phyloP scores from a whole-genome alignment of 2,888 invertebrate genomes.

The Thera obeliscata region DNA sequence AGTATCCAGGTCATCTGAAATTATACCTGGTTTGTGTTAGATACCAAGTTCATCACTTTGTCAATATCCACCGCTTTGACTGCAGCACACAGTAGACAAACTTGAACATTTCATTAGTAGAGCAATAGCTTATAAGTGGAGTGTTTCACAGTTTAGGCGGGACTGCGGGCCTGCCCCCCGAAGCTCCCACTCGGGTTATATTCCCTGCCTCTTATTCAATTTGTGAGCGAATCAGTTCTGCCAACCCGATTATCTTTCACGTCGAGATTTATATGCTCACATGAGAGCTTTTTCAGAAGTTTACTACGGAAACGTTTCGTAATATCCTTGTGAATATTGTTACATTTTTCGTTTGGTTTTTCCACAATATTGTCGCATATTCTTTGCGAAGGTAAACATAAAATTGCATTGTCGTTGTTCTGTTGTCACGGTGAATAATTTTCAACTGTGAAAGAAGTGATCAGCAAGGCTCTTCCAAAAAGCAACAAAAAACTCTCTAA shows the following conservation, averaged over 20 bases:
- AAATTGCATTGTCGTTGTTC: conserved; percentile 9
- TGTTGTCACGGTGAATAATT: conserved; percentile 17
- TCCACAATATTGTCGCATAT: conserved; percentile 29
- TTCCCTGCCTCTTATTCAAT: conserved; percentile 79
- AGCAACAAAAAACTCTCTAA: conserved; percentile 33
- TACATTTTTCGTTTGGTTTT: conserved; percentile 45
- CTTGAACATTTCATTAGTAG: conserved; percentile 58
- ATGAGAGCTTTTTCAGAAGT: conserved; percentile 66
- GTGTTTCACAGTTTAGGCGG: conserved; percentile 66
- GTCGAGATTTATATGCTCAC: conserved; percentile 77
- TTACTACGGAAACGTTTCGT: conserved; percentile 55
- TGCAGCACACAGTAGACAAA: conserved; percentile 41
- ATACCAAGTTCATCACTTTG: background rate
- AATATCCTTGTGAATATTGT: conserved; percentile 52
- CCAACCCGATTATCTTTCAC: conserved; percentile 81
- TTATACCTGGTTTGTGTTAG: background rate
- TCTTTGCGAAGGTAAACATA: conserved; percentile 8
- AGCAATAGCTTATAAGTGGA: conserved; percentile 60
- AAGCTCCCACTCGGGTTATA: conserved; percentile 60
- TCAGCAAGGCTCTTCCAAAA: conserved; percentile 14
- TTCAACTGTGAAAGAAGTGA: background rate
- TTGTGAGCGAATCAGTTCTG: conserved; percentile 81
- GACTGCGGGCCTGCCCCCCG: conserved; percentile 51
- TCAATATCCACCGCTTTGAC: conserved; percentile 1
- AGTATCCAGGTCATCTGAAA: background rate